These are phyloP conservation scores for Masticophis lateralis DNA, from an alignment of 2,797 vertebrate genomes.

Conservation along the genomic window DNA sequence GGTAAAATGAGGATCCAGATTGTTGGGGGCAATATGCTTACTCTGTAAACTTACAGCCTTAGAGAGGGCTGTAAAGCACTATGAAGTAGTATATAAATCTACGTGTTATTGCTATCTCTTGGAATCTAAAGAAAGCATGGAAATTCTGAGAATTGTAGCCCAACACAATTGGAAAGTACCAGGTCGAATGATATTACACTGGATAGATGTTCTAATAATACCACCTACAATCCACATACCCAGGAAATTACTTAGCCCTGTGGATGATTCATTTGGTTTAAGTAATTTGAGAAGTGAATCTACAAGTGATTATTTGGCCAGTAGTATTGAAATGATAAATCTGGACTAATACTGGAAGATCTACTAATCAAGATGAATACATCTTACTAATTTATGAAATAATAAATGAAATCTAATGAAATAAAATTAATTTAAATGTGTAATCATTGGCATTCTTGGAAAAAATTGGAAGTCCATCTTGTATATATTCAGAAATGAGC, in stretches of 20 bases:
- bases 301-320: background rate
- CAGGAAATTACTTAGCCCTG: background rate
- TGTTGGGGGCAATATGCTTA: background rate
- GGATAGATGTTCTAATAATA: slow-evolving; percentile 11
- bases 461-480: background rate
- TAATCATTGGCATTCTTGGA: background rate
- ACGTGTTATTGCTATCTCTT: background rate
- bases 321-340: background rate
- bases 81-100: background rate
- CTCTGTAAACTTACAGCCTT: background rate
- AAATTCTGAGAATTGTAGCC: background rate
- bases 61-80: background rate
- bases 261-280: background rate
- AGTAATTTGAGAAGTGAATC: background rate
- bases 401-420: background rate
- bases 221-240: background rate
- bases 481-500: background rate
- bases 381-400: background rate
- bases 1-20: background rate
- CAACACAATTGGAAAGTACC: background rate
- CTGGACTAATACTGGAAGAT: background rate
- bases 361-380: background rate
- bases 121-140: background rate
- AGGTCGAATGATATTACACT: background rate
- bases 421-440: background rate